Evolutionary conservation across 2,797 vertebrate species (phyloP).

Genomic region (Myiothlypis chrysogaster): DNA sequence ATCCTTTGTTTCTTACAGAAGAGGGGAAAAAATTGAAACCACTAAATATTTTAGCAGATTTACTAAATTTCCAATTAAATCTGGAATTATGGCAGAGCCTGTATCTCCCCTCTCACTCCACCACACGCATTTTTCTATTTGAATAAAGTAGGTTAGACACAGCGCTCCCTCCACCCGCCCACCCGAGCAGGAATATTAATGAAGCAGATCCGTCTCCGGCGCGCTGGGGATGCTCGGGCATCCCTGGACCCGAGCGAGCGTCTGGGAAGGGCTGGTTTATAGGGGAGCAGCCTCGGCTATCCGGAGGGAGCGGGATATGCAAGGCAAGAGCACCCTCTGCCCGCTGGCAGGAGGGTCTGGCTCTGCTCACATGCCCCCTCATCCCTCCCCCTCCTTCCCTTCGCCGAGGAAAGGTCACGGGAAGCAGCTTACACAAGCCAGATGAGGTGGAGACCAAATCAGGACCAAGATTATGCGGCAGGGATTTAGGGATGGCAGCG

Average conservation of each 20-base stretch:
- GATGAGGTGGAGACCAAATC: slow-evolving; percentile 56
- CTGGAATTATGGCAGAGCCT: slow-evolving; percentile 64
- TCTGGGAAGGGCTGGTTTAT: not conserved
- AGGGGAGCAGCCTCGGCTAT: not conserved
- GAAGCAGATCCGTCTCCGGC: not conserved
- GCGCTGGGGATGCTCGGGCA: not conserved
- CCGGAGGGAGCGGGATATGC: slow-evolving; percentile 64
- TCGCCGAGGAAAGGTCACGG: slow-evolving; percentile 54
- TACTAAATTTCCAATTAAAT: slow-evolving; percentile 85
- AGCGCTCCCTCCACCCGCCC: slow-evolving; percentile 8
- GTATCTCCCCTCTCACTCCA: slow-evolving; percentile 5
- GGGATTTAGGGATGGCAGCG: not conserved
- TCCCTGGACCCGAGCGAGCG: not conserved
- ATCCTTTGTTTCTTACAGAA: slow-evolving; percentile 77
- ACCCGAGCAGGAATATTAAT: slow-evolving; percentile 32
- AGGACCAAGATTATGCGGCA: slow-evolving; percentile 64
- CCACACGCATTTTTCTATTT: slow-evolving; percentile 48
- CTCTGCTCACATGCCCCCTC: slow-evolving; percentile 31
- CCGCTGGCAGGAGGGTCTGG: slow-evolving; percentile 74
- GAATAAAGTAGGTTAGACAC: slow-evolving; percentile 59
- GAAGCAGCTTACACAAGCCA: slow-evolving; percentile 55
- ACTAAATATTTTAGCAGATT: slow-evolving; percentile 84
- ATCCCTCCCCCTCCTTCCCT: slow-evolving; percentile 46
- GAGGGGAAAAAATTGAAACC: slow-evolving; percentile 75
- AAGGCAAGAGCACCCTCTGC: slow-evolving; percentile 76